Base-by-base conservation (phyloP, 2,888 invertebrate species). In the Antheraea yamamai region DNA sequence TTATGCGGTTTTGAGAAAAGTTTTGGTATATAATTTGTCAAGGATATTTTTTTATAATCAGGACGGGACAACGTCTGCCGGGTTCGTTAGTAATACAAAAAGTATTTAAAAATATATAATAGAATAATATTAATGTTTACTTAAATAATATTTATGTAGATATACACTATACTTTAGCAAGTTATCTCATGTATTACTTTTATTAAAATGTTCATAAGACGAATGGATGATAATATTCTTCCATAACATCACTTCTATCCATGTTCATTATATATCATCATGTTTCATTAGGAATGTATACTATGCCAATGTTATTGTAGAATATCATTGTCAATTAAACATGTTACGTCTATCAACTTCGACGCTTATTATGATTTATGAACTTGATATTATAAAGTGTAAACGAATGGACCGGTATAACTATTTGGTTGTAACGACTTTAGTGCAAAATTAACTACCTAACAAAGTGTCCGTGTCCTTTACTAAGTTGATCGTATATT, bases 261-360 rank as follows among this genome's bases (percentile, higher is more conserved):
- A 58, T 18, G n/a, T 58, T n/a, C 61, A 30, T 66, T 66, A 30
- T 66, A 30, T 30, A 66, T 66, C 26, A 6, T 66, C n/a, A 58
- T 64, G 64, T 66, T 66, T 30, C 64, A 66, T 66, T 66, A 20
- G 4, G 16, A 4, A 66, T 66, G n/a, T 23, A 61, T 14, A 61
- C 61, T 66, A 10, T 47, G 8, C 30, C 26, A 16, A 30, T 66
- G 64, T 30, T 66, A 66, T 66, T 30, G 30, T 61, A 61, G n/a
- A 61, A 23, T 12, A 66, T 26, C 64, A 66, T 14, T 66, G 30
- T 66, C 64, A 66, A 66, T 30, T 66, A 66, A 66, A 30, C 64
- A 66, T 30, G 26, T 66, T 4, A 66, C 16, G 64, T 66, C 26
- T 61, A 66, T 30, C 16, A 16, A 66, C 26, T 66, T 66, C 30